phyloP scores from a whole-genome alignment of 1,140 invertebrate genomes.

The Scylla paramamosain region DNA sequence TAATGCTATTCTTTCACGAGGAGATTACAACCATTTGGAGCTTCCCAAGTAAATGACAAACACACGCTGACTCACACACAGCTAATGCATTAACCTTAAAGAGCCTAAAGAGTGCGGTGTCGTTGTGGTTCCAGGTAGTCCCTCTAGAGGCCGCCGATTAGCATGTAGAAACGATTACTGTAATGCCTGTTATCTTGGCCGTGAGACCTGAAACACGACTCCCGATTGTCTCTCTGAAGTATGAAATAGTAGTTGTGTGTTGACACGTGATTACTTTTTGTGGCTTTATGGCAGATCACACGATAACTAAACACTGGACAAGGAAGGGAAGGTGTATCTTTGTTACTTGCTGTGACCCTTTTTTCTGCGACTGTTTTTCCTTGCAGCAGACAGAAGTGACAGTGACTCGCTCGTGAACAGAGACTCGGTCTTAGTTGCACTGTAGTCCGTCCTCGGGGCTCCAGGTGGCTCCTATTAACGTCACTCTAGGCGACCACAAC shows the following conservation, averaged over 20 bases:
- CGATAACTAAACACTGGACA: neutral
- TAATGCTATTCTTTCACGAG: neutral
- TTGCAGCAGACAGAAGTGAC: neutral
- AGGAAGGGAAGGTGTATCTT: neutral
- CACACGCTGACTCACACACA: neutral
- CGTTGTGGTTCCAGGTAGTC: constrained; percentile 17
- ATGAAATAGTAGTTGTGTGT: neutral
- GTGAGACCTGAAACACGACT: constrained; percentile 30
- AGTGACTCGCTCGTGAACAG: neutral
- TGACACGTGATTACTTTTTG: constrained; percentile 28
- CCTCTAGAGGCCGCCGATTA: constrained; percentile 26
- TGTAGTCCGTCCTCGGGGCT: neutral
- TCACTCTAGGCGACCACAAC: neutral
- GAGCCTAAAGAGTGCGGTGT: neutral
- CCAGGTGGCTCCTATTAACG: neutral
- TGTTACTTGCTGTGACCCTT: neutral
- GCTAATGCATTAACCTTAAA: neutral
- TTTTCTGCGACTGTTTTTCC: neutral
- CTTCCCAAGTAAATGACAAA: neutral
- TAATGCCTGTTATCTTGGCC: constrained; percentile 35
- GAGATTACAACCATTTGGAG: neutral
- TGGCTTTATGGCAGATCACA: neutral
- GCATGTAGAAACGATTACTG: constrained; percentile 41
- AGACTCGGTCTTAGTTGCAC: neutral
- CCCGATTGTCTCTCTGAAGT: neutral